phyloP scores from a whole-genome alignment of 2,113 vertebrate species.

The Pungitius pungitius region DNA sequence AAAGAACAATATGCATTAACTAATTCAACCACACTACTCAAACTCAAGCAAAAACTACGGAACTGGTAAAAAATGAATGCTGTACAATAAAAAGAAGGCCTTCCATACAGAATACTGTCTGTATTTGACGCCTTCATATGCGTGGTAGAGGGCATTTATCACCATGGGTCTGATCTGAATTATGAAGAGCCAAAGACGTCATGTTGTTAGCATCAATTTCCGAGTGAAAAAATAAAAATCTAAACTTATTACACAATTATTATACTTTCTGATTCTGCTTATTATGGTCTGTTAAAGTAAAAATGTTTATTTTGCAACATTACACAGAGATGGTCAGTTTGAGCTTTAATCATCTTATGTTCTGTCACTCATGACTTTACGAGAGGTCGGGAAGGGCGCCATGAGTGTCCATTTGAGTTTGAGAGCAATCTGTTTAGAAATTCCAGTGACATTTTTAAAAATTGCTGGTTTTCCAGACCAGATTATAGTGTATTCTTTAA shows the following conservation, averaged over 20 bases:
- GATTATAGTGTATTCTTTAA: slow-evolving; percentile 8
- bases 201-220: neutral
- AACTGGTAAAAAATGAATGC: neutral
- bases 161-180: slow-evolving; percentile 24
- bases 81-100: neutral
- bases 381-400: neutral
- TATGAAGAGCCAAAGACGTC: slow-evolving; percentile 13
- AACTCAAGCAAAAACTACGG: neutral
- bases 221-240: slow-evolving; percentile 18
- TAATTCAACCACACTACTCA: neutral
- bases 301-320: neutral
- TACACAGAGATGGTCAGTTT: slow-evolving; percentile 1
- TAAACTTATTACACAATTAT: slow-evolving; percentile 15
- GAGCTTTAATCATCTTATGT: slow-evolving; percentile 12
- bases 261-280: slow-evolving; percentile 20
- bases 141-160: slow-evolving; percentile 16
- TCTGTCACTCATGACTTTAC: slow-evolving; percentile 24
- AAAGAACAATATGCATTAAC: neutral
- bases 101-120: neutral
- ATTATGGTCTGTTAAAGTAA: slow-evolving; percentile 27
- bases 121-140: neutral
- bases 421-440: neutral
- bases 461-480: slow-evolving; percentile 6
- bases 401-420: neutral
- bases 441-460: neutral